phyloP scores from a whole-genome alignment of 2,888 invertebrate genomes.

The Xanthorhoe designata region DNA sequence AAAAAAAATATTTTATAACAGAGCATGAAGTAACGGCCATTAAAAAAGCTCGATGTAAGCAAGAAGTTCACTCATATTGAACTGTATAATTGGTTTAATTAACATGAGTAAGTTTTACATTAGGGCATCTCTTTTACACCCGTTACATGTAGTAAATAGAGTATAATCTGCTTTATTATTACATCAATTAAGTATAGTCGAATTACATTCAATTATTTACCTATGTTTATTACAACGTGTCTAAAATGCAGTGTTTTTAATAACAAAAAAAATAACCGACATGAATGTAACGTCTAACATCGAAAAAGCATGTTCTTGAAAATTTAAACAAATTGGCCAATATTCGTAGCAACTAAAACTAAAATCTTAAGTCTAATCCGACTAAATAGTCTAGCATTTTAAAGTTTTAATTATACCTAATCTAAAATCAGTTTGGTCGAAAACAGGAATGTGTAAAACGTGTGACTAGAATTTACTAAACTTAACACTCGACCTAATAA shows the following conservation, averaged over 20 bases:
- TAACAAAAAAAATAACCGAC: not conserved
- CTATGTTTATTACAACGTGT: constrained; percentile 27
- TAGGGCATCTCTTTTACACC: constrained; percentile 46
- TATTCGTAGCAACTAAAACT: not conserved
- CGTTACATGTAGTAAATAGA: constrained; percentile 5
- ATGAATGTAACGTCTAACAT: not conserved
- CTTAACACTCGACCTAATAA: constrained; percentile 83
- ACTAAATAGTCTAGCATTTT: constrained; percentile 22
- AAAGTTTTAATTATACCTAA: constrained; percentile 21
- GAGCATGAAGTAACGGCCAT: constrained; percentile 11
- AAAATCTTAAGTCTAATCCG: constrained; percentile 16
- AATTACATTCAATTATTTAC: constrained; percentile 50
- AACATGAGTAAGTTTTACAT: constrained; percentile 67
- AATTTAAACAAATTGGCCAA: not conserved
- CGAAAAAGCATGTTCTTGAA: not conserved
- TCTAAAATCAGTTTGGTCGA: constrained; percentile 78
- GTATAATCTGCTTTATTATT: constrained; percentile 41
- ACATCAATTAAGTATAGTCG: constrained; percentile 52
- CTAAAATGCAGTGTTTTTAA: not conserved
- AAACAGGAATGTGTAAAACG: constrained; percentile 85
- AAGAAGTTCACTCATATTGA: constrained; percentile 56
- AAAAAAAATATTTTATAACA: constrained; percentile 5
- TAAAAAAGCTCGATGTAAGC: constrained; percentile 35
- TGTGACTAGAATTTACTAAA: constrained; percentile 85
- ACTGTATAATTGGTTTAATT: constrained; percentile 76